A percentile compares a stretch with the other conserved stretches of the same genome.
Evolutionary conservation across 2,113 vertebrate genomes (phyloP).

Genomic region (Morphnarchus princeps): DNA sequence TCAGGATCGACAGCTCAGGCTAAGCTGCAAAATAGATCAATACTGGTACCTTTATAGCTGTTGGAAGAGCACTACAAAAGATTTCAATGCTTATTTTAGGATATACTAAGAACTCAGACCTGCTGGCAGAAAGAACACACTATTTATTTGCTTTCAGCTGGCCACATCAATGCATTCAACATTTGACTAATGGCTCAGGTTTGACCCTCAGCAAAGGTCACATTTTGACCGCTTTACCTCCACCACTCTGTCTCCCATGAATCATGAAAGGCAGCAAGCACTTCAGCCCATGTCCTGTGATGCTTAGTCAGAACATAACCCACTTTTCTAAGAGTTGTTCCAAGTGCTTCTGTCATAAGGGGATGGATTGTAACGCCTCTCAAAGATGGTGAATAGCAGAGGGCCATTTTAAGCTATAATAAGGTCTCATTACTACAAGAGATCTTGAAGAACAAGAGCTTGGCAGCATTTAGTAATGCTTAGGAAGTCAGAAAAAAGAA

Average conservation of each 20-base stretch:
- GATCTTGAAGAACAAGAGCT: constrained; percentile 44
- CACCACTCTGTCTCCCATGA: neutral
- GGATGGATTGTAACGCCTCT: neutral
- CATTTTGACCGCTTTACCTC: neutral
- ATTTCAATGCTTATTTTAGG: neutral
- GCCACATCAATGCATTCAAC: neutral
- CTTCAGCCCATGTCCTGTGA: neutral
- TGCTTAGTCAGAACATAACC: neutral
- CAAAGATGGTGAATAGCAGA: neutral
- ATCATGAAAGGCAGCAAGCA: neutral
- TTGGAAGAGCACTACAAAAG: neutral
- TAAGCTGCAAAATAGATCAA: neutral
- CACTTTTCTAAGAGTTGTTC: neutral
- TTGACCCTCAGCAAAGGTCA: neutral
- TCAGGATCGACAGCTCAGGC: neutral
- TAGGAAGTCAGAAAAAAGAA: constrained; percentile 40
- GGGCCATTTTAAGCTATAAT: neutral
- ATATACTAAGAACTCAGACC: neutral
- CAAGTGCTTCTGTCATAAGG: neutral
- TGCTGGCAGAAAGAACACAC: neutral
- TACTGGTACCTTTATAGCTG: neutral
- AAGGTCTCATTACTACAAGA: constrained; percentile 48
- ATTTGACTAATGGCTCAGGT: neutral
- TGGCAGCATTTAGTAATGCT: constrained; percentile 28
- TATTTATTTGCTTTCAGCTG: neutral